phyloP scores from a whole-genome alignment of 2,888 invertebrate species.

The Perizoma affinitatum region DNA sequence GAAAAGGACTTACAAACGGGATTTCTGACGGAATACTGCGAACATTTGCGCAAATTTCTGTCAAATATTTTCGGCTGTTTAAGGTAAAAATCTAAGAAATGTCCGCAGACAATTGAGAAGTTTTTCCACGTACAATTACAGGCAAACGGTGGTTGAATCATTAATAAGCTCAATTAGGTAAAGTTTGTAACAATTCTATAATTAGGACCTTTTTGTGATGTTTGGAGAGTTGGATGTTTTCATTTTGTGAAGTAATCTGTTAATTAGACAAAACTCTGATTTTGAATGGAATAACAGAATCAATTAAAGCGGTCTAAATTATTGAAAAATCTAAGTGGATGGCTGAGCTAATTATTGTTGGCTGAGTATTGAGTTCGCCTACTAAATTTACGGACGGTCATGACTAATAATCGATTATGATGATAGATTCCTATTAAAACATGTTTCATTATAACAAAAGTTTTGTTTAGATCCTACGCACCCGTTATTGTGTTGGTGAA shows the following conservation, averaged over 20 bases:
- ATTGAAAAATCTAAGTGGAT: too few relatives aligned
- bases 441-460: too few relatives aligned
- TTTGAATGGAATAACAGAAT: conserved; percentile 2
- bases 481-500: too few relatives aligned
- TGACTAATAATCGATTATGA: too few relatives aligned
- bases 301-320: too few relatives aligned
- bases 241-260: conserved; percentile 20
- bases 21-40: conserved; percentile 25
- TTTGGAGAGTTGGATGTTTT: conserved; percentile 25
- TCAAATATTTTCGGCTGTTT: conserved; percentile 34
- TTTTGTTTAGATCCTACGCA: too few relatives aligned
- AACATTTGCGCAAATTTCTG: conserved; percentile 28
- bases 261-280: conserved; percentile 10
- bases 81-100: conserved; percentile 42
- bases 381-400: too few relatives aligned
- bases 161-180: conserved; percentile 38
- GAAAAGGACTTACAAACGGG: conserved; percentile 18
- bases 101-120: conserved; percentile 42
- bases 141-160: conserved; percentile 34
- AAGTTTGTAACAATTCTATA: conserved; percentile 32
- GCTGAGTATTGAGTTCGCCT: too few relatives aligned
- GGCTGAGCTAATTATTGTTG: too few relatives aligned
- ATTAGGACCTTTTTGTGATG: conserved; percentile 33
- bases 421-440: too few relatives aligned
- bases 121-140: conserved; percentile 38